A percentile compares a stretch with the other conserved stretches of the same genome.
Conservation (phyloP, 1,140 invertebrate genomes). For the Drosophila bocqueti region DNA sequence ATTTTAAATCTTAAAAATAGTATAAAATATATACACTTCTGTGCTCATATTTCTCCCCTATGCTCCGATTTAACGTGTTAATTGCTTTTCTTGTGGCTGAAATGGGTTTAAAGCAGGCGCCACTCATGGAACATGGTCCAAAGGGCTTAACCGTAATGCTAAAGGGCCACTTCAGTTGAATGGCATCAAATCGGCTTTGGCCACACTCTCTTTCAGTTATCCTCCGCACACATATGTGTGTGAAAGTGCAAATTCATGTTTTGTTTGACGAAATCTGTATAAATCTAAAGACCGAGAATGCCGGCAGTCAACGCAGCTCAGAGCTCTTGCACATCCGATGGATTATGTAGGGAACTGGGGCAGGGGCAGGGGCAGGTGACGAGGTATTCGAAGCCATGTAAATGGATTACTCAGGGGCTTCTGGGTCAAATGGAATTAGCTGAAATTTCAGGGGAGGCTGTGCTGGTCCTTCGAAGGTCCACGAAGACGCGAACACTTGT, state of each 20-base stretch:
- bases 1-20: neutral
- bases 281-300: conserved; percentile 76
- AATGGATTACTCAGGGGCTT: conserved; percentile 44
- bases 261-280: conserved; percentile 82
- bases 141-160: conserved; percentile 34
- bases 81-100: conserved; percentile 3
- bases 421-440: conserved; percentile 68
- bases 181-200: conserved; percentile 47
- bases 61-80: neutral
- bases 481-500: conserved; percentile 53
- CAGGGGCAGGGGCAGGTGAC: neutral
- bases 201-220: conserved; percentile 3
- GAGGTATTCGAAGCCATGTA: conserved; percentile 15
- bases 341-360: conserved; percentile 35
- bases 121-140: conserved; percentile 26
- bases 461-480: conserved; percentile 1
- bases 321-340: conserved; percentile 27
- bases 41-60: neutral
- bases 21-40: neutral
- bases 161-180: conserved; percentile 16
- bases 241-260: conserved; percentile 83
- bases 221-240: conserved; percentile 17
- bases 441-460: conserved; percentile 31
- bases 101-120: neutral
- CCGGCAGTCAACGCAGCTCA: conserved; percentile 54